These are phyloP conservation scores for Brachyhypopomus occidentalis DNA, from an alignment of 2,113 vertebrate genomes.

Conservation along the genomic window DNA sequence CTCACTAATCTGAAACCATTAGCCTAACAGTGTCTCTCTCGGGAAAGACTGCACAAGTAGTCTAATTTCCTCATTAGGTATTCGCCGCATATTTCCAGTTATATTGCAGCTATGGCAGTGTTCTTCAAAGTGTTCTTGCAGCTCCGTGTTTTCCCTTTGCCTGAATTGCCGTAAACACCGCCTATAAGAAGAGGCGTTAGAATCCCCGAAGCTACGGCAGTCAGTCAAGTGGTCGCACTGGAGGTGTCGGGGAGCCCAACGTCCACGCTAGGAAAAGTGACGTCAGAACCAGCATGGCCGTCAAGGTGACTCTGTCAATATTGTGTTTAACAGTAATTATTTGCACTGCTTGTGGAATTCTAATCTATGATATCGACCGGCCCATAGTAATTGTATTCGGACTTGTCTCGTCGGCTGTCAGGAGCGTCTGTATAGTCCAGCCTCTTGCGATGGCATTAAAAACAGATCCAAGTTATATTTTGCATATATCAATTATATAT, in stretches of 20 bases:
- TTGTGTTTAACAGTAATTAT: constrained; percentile 62
- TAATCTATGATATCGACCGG: constrained; percentile 13
- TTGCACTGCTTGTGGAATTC: constrained; percentile 35
- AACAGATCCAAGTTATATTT: not conserved
- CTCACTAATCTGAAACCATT: too few relatives aligned
- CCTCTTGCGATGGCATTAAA: constrained; percentile 59
- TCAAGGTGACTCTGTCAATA: constrained; percentile 93
- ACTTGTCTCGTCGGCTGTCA: constrained; percentile 19
- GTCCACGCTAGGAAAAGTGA: constrained; percentile 76
- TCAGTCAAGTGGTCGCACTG: not conserved
- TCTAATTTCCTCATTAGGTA: too few relatives aligned
- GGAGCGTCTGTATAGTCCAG: constrained; percentile 53
- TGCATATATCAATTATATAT: too few relatives aligned
- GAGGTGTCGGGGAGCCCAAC: constrained; percentile 48
- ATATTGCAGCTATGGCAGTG: not conserved
- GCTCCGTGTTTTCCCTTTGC: too few relatives aligned
- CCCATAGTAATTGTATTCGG: not conserved
- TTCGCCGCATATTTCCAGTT: not conserved
- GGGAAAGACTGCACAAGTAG: too few relatives aligned
- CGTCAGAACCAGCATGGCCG: constrained; percentile 93
- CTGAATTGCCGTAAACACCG: too few relatives aligned
- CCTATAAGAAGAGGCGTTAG: not conserved
- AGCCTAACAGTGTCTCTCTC: too few relatives aligned
- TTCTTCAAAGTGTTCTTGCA: too few relatives aligned
- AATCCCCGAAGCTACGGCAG: not conserved